phyloP scores from a whole-genome alignment of 1,140 invertebrate genomes.

The Drosophila pseudoobscura region DNA sequence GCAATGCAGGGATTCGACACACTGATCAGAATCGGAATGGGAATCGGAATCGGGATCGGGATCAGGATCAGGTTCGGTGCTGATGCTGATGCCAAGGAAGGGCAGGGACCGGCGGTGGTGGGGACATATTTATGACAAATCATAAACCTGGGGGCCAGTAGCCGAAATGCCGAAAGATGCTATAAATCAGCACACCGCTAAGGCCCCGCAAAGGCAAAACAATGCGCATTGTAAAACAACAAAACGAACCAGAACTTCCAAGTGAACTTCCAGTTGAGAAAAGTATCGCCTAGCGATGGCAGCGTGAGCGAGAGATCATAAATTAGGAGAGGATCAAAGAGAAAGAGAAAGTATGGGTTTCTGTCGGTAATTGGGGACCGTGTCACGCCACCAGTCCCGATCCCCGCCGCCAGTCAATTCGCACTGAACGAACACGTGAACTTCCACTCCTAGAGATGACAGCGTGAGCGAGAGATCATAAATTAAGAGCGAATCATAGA shows the following conservation, averaged over 20 bases:
- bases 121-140: constrained; percentile 81
- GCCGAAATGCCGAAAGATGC: constrained; percentile 60
- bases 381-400: constrained; percentile 12
- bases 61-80: too few species aligned
- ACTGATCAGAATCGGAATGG: constrained; percentile 20
- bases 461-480: too few species aligned
- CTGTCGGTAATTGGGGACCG: too few species aligned
- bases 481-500: background rate
- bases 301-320: constrained; percentile 25
- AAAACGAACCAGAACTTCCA: constrained; percentile 48
- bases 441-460: too few species aligned
- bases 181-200: constrained; percentile 74
- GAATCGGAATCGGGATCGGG: constrained; percentile 1
- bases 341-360: constrained; percentile 10
- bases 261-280: constrained; percentile 36
- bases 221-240: constrained; percentile 76
- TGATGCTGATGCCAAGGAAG: background rate
- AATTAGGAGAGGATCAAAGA: constrained; percentile 1
- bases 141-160: constrained; percentile 65
- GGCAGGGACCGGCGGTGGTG: constrained; percentile 6
- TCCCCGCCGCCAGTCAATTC: constrained; percentile 8
- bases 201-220: constrained; percentile 31
- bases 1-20: constrained; percentile 1
- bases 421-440: constrained; percentile 25
- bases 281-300: constrained; percentile 26